Conservation (phyloP, 53 echinoderm and acorn worm species). For the Pentamera pediparva region DNA sequence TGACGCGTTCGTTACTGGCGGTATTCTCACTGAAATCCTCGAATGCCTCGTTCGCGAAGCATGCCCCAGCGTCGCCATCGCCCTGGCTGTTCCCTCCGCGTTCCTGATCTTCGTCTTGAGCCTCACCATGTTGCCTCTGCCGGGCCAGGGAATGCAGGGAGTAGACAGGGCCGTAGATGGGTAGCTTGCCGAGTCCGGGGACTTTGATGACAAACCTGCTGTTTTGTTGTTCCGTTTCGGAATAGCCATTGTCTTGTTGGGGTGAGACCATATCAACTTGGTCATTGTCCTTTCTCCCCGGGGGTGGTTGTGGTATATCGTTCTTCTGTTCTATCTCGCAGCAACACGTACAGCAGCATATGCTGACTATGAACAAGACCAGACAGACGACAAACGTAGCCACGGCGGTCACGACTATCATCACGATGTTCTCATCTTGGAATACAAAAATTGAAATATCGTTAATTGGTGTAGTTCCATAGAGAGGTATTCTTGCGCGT, state of each 20-base stretch:
- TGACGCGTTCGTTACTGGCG: background rate
- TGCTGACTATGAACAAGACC: background rate
- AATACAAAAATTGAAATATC: background rate
- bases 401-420: conserved; percentile 2
- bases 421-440: conserved; percentile 1
- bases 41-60: background rate
- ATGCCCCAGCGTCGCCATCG: too few species aligned
- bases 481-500: too few species aligned
- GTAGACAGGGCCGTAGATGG: conserved; percentile 9
- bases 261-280: too few species aligned
- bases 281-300: background rate
- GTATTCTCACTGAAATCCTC: background rate
- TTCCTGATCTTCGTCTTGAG: background rate
- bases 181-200: conserved; percentile 11
- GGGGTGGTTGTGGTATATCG: background rate
- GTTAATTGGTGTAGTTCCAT: too few species aligned
- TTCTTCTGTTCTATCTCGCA: background rate
- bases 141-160: too few species aligned
- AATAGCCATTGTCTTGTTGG: too few species aligned
- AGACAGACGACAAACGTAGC: conserved; percentile 3
- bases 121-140: too few species aligned
- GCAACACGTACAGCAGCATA: conserved; percentile 22
- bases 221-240: background rate
- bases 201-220: conserved; percentile 7
- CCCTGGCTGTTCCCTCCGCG: background rate